These are phyloP conservation scores for Carassius carassius DNA, from an alignment of 2,113 vertebrate genomes.

Conservation along the genomic window DNA sequence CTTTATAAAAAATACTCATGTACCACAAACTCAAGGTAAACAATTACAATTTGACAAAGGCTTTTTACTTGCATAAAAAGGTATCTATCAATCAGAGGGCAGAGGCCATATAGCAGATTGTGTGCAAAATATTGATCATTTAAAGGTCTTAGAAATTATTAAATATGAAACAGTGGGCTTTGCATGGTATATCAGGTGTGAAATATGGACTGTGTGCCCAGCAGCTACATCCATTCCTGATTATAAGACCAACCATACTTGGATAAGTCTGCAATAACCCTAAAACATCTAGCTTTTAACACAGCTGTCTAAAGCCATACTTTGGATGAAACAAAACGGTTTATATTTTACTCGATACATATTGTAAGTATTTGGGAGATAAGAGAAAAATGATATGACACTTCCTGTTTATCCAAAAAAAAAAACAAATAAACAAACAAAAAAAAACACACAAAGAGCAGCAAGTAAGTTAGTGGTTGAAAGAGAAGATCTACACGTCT, in stretches of 20 bases:
- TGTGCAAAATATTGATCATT: neutral
- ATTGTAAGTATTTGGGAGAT: neutral
- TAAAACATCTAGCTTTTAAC: neutral
- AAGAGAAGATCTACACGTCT: slow-evolving; percentile 1
- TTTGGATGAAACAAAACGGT: neutral
- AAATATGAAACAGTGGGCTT: neutral
- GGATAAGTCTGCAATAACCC: neutral
- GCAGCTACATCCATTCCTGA: neutral
- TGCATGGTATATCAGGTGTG: neutral
- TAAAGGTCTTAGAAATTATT: neutral
- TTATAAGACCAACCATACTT: neutral
- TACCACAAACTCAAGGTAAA: neutral
- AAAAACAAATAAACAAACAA: neutral
- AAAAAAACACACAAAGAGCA: neutral
- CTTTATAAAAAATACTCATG: neutral
- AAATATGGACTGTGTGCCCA: neutral
- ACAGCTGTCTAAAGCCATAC: neutral
- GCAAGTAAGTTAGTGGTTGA: neutral
- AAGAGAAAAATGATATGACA: neutral
- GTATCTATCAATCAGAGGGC: too few relatives aligned
- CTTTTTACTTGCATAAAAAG: neutral
- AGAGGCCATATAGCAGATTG: neutral
- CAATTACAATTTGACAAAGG: neutral
- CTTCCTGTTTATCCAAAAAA: neutral
- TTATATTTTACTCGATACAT: neutral